These are phyloP conservation scores for Panzeria rudis DNA, from an alignment of 2,888 invertebrate genomes.

Conservation along the genomic window DNA sequence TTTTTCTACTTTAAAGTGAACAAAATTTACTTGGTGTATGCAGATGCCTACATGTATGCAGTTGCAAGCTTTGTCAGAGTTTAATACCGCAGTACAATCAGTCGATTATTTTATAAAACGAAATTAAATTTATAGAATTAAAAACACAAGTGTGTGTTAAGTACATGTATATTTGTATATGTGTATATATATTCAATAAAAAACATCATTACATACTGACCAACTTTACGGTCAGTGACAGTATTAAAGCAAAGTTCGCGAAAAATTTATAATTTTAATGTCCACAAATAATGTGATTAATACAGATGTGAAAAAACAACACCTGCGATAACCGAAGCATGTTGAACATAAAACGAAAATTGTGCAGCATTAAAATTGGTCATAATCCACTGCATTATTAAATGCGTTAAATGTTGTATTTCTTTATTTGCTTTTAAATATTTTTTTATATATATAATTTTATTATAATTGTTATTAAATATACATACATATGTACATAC, in stretches of 20 bases:
- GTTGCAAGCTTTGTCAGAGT: background rate
- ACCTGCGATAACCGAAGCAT: conserved; percentile 54
- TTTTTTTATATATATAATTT: background rate
- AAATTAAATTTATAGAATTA: conserved; percentile 42
- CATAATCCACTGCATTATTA: conserved; percentile 56
- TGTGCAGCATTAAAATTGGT: conserved; percentile 35
- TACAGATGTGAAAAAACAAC: conserved; percentile 40
- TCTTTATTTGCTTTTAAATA: conserved; percentile 21
- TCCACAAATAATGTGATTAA: conserved; percentile 58
- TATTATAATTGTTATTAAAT: conserved; percentile 11
- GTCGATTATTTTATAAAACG: conserved; percentile 26
- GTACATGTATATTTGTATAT: background rate
- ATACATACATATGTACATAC: too few relatives aligned
- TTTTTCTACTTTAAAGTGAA: background rate
- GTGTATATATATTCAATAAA: conserved; percentile 4
- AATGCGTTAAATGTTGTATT: conserved; percentile 35
- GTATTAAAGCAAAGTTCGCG: conserved; percentile 39
- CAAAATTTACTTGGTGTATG: background rate
- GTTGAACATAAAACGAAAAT: conserved; percentile 23
- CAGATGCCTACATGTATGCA: background rate
- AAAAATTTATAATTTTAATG: conserved; percentile 37
- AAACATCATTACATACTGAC: conserved; percentile 25
- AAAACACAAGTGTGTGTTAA: conserved; percentile 18
- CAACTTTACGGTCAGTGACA: conserved; percentile 51
- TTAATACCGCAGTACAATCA: conserved; percentile 21